Base-by-base conservation (phyloP, 2,797 vertebrate genomes). In the Hippoglossus hippoglossus region DNA sequence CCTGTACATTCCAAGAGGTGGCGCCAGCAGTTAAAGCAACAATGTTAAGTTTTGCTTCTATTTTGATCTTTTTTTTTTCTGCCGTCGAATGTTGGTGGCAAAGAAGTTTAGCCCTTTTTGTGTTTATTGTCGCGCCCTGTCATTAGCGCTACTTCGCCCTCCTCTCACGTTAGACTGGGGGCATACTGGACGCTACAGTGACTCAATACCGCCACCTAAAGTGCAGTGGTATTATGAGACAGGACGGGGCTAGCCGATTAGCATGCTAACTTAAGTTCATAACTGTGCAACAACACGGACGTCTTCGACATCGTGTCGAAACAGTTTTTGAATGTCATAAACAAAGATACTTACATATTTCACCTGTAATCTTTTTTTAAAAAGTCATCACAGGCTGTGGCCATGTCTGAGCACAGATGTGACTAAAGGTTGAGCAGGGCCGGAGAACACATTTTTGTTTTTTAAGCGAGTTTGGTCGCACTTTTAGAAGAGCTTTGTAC, bases 401-500 rank as follows among this genome's bases (percentile, higher is more conserved):
- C 5, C 46, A 51, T 77, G 80, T 67, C 59, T 44, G 80, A 83
- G 81, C 77, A 73, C 83, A 77, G 71, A 31, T 75, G 66, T 21
- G 24, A 57, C 56, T 75, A n/a, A 61, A 74, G 46, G 78, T 80
- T 71, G 65, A 59, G 62, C 25, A 63, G 77, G 77, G 80, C 83
- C 79, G 77, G 77, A 71, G 66, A 51, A 63, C 63, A 61, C 5
- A 0, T 51, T 64, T 60, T 1, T 25, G 3, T 22, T 71, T 47
- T 28, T 24, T 3, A 63, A 64, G 67, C 25, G 55, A 66, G 49
- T 65, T 74, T 1, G n/a, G 54, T 71, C 36, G 19, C 31, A 46
- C 46, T 80, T 67, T 41, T 73, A 77, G 64, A 57, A 54, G 62
- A 83, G 63, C 73, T 80, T 82, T 75, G 61, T 88, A 80, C 52